phyloP scores from a whole-genome alignment of 64 coral and sea anemone species.

The Cladopsammia gracilis region DNA sequence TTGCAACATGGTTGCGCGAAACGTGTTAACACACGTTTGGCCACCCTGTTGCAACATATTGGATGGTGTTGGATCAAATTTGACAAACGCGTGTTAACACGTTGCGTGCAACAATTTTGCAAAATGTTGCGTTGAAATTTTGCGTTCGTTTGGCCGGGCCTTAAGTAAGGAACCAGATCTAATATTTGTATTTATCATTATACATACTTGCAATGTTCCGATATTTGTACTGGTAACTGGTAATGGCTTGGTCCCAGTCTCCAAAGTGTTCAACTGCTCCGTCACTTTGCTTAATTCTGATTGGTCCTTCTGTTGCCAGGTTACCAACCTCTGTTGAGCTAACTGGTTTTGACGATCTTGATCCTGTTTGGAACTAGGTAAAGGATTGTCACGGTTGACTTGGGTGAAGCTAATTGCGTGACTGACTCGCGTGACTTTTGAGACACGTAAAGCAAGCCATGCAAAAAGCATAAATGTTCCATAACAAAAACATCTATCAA shows the following conservation, averaged over 20 bases:
- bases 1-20: too few relatives aligned
- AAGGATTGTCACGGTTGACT: neutral
- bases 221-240: slow-evolving; percentile 40
- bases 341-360: slow-evolving; percentile 77
- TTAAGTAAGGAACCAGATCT: neutral
- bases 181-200: neutral
- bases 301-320: slow-evolving; percentile 74
- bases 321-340: slow-evolving; percentile 80
- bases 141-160: too few relatives aligned
- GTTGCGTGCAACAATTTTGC: too few relatives aligned
- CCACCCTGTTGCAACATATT: too few relatives aligned
- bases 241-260: slow-evolving; percentile 17
- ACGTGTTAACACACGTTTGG: too few relatives aligned
- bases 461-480: too few relatives aligned
- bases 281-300: slow-evolving; percentile 83
- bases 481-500: too few relatives aligned
- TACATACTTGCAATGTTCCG: slow-evolving; percentile 78
- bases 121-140: too few relatives aligned
- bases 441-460: neutral
- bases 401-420: neutral
- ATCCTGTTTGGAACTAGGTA: slow-evolving; percentile 74
- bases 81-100: too few relatives aligned
- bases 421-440: neutral
- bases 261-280: slow-evolving; percentile 66
- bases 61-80: too few relatives aligned